Percentiles rank a stretch among this genome's conserved stretches.
These are phyloP conservation scores for Nipponia nippon DNA, from an alignment of 2,113 vertebrate genomes.

Conservation along the genomic window DNA sequence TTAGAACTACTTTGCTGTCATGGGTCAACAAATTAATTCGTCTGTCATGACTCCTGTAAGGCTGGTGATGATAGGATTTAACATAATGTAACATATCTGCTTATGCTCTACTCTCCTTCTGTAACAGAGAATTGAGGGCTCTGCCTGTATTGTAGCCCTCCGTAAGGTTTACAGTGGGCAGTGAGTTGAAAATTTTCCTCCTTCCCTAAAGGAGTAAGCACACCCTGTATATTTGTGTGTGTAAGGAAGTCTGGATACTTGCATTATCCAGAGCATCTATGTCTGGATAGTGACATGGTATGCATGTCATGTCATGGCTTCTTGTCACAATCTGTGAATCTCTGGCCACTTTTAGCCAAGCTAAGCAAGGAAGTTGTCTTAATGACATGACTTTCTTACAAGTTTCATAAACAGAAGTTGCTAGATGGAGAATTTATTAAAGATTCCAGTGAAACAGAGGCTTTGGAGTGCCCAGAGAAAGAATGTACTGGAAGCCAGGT, in stretches of 20 bases:
- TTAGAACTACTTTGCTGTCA: neutral
- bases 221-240: accelerated
- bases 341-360: neutral
- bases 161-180: neutral
- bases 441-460: neutral
- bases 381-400: neutral
- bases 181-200: neutral
- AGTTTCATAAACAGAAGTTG: neutral
- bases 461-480: neutral
- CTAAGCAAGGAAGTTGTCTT: neutral
- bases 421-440: neutral
- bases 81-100: neutral
- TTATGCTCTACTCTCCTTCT: neutral
- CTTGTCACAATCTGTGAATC: neutral
- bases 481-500: neutral
- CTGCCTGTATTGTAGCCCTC: neutral
- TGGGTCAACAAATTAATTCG: neutral
- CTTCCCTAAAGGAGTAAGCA: neutral
- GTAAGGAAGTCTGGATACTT: neutral
- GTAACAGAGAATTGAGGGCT: neutral
- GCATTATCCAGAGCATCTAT: neutral
- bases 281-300: neutral
- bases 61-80: neutral
- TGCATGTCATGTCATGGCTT: neutral
- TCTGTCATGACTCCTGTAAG: neutral